A percentile compares a stretch with the other conserved stretches of the same genome.
These are phyloP conservation scores for Misgurnus mizolepis DNA, from an alignment of 2,113 vertebrate genomes.

Conservation along the genomic window DNA sequence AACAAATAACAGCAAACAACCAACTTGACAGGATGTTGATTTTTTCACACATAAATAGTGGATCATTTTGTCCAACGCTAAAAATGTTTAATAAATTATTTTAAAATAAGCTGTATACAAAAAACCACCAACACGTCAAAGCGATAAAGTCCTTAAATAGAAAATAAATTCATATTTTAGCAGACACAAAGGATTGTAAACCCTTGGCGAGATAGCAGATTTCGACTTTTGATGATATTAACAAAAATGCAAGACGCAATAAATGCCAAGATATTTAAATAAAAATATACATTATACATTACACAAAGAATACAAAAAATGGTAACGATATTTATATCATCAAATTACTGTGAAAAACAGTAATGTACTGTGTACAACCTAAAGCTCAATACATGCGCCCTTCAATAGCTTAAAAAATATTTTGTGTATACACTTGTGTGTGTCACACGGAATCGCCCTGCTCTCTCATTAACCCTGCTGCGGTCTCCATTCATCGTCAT, in stretches of 20 bases:
- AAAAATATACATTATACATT: conserved; percentile 36
- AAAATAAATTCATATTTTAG: conserved; percentile 39
- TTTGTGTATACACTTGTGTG: background rate
- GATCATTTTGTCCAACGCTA: background rate
- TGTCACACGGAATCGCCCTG: conserved; percentile 65
- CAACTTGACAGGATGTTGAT: background rate
- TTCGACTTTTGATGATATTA: background rate
- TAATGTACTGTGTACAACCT: background rate
- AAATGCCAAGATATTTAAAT: background rate
- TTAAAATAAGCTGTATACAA: background rate
- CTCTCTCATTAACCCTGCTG: conserved; percentile 75
- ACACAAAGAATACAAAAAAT: conserved; percentile 10
- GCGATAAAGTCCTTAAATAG: conserved; percentile 7
- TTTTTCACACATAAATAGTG: background rate
- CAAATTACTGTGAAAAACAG: background rate
- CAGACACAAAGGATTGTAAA: conserved; percentile 51
- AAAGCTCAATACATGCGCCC: background rate
- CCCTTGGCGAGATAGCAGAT: conserved; percentile 38
- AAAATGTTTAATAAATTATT: background rate
- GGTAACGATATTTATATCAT: background rate
- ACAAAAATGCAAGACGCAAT: background rate
- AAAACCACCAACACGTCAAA: conserved; percentile 7
- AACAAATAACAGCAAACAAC: conserved; percentile 16
- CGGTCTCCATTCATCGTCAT: conserved; percentile 83
- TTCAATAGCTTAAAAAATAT: background rate